Evolutionary conservation across 2,797 vertebrate genomes (phyloP), one percentile per base, ranked within the genome.

Genomic region (Gephyroberyx darwinii): DNA sequence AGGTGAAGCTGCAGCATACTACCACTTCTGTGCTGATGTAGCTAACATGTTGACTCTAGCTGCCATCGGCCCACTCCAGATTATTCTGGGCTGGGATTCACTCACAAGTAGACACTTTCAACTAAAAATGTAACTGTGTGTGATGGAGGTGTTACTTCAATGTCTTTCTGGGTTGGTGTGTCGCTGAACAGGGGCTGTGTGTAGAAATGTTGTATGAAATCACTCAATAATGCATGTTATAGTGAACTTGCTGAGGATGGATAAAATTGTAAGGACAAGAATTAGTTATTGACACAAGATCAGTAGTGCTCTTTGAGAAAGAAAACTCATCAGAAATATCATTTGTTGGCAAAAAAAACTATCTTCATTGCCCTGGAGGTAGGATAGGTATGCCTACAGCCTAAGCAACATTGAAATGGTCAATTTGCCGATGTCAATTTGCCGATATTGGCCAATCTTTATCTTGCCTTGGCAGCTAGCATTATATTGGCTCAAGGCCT

Each of bases 31-130:
- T 81, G 79, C 86, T 77, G 77, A 84, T 87, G 78, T 63, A 84
- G 79, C 81, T 80, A 82, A 78, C 71, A 31, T 82, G 61, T 88
- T 86, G 83, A 90, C 88, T 88, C 69, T 79, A 81, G 58, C 77
- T 89, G 85, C 85, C 78, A 90, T 87, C 86, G 88, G 84, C 87
- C 86, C 86, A 89, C 87, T 85, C 88, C 62, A 75, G 74, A 75
- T 89, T 92, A 92, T 92, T 90, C 86, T 90, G 84, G 82, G 88
- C 85, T 56, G 83, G 72, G 86, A 91, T 88, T 89, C 89, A 89
- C 88, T 87, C 84, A 83, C 78, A 87, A 89, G 84, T 82, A 87
- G 85, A 86, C 86, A 84, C 82, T 83, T 80, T 91, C 73, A 81
- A 75, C 77, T 86, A 84, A 73, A 84, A 78, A 83, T 70, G 83